Base-by-base conservation (phyloP, 2,888 invertebrate species). In the Nomada hirtipes region DNA sequence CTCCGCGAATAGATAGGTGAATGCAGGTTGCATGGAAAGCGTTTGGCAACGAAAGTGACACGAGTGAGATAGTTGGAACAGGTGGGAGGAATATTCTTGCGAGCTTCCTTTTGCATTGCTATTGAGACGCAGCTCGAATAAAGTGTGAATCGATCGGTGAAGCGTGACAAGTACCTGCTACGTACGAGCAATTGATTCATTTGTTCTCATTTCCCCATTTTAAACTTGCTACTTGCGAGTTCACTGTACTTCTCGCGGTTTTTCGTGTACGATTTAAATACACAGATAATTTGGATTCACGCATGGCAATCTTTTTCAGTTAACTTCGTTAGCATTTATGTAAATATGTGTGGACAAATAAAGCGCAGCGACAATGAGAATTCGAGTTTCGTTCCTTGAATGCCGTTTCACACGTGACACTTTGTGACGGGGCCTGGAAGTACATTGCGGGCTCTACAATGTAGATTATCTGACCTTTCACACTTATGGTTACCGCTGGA, bases 101-200 rank as follows among this genome's bases (percentile, higher is more conserved):
- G 53, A 53, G 47, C 53, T 80, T 59, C 68, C 68, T 63, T 71
- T 76, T 47, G 42, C 44, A 64, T 70, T 70, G 63, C 13, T 64
- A 69, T 70, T 63, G 71, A 15, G 67, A 55, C 42, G 42, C 59
- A 44, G 36, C 68, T 13, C 2, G 53, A 64, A 60, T 74, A 65
- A 64, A 76, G 29, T 26, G 70, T 60, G 72, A 63, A 68, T 82
- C 70, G 47, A 36, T 82, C 79, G 72, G 42, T 42, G 73, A 76
- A 81, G 81, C 86, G 78, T 86, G 74, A 80, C 81, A 67, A 71
- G 81, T 57, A 68, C 55, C 44, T n/a, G 36, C 36, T 36, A 36
- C 29, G 76, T 36, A 63, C 74, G 26, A 68, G 60, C 42, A 73
- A 65, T 71, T 61, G 63, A 74, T 84, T 72, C 74, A 59, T 85